Evolutionary conservation across 2,113 vertebrate genomes (phyloP), one percentile per base, ranked within the genome.

Genomic region (Patagioenas fasciata): DNA sequence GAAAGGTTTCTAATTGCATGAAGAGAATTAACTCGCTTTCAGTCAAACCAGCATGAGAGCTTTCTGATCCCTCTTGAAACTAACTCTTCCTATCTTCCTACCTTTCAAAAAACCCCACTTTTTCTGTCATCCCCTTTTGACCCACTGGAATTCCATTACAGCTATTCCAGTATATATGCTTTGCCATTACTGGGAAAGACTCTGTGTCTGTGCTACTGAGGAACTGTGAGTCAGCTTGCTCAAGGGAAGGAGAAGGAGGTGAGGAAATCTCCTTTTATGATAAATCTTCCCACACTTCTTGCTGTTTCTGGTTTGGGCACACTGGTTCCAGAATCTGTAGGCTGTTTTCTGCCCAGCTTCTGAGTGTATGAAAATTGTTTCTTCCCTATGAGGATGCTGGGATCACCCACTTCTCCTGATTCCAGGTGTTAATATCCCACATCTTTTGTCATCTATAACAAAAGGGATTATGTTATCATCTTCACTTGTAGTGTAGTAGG

Each of bases 161-260:
- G 56, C 32, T 6, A 1, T 42, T 74, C 83, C 34, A 54, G 72
- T 50, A 50, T 73, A 64, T 56, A 66, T 92, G 75, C 28, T 79
- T 74, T 93, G 61, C 61, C 32, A 11, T 82, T 89, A 11, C 85
- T 91, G 64, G 86, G 82, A 80, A 90, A 95, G 85, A 58, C 57
- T 80, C 25, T 48, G 3, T 85, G 90, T 62, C 36, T 58, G 4
- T 71, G 64, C 77, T 92, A 53, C 84, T 92, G 83, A 84, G 83
- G 95, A 97, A 92, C 51, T 69, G 2, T 97, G 95, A 97, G 88
- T 97, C 96, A 96, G 94, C 89, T 94, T 91, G 80, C 95, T 95
- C 51, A 70, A 90, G 91, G 80, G 72, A 92, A 90, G 83, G 65
- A 92, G 85, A 82, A 93, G 94, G 95, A 88, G 48, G 82, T 3